Evolutionary conservation across 2,797 vertebrate species (phyloP), one percentile per base, ranked within the genome.

Genomic region (Neoniphon sammara): DNA sequence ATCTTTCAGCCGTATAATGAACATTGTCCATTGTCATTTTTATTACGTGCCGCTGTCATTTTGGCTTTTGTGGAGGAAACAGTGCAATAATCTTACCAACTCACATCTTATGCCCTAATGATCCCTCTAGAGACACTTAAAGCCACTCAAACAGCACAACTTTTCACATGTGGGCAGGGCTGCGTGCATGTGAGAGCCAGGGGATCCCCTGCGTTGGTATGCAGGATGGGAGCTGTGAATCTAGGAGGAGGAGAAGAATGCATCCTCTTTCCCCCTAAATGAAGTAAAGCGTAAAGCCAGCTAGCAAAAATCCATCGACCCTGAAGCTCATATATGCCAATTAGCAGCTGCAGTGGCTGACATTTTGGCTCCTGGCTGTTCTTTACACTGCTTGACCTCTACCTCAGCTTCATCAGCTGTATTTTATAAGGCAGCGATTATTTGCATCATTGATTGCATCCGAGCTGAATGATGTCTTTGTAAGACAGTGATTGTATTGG

Each of bases 41-140:
- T 67, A 3, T 44, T 7, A 36, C 20, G 3, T 27, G 52, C 10
- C n/a, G 12, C 9, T 55, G 34, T 4, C 14, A 7, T 61, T 25
- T 17, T 47, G 42, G 11, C 3, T 0, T n/a, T 1, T 57, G 46
- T 39, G 14, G n/a, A 18, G 7, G 20, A 36, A 36, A 17, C 27
- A 58, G 52, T 84, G 77, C 34, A 77, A 46, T 53, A 58, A 59
- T 61, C 63, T 68, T 44, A 58, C 70, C 14, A 21, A 15, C 78
- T 80, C 78, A 89, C 75, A 86, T 81, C 54, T 57, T 80, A 87
- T 78, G 81, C 83, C 72, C 57, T 88, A 86, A 79, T 80, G 49
- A 85, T 67, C 66, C 61, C 88, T 73, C 73, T 25, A 56, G 88
- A 81, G 83, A 78, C 58, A 50, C 44, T 39, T 81, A 82, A 84